Conservation (phyloP, 2,888 invertebrate species). For the Drosophila pseudotakahashii region DNA sequence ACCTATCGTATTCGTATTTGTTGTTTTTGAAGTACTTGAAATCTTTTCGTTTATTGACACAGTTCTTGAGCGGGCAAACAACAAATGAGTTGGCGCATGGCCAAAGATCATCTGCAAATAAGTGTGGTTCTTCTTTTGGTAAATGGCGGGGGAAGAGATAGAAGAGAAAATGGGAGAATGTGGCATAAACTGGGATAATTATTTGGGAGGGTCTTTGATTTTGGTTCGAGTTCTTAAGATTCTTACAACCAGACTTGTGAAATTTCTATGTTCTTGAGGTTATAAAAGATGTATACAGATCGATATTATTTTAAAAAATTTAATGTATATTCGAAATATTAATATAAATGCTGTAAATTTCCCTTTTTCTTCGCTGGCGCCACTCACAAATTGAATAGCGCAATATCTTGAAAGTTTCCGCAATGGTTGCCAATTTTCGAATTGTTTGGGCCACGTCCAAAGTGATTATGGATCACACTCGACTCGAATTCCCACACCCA, state of each 20-base stretch:
- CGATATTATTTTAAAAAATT: not conserved
- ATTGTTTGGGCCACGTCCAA: slow-evolving; percentile 40
- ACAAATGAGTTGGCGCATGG: slow-evolving; percentile 71
- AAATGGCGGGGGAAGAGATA: not conserved
- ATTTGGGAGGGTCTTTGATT: slow-evolving; percentile 5
- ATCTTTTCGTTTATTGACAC: slow-evolving; percentile 50
- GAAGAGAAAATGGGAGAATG: slow-evolving; percentile 11
- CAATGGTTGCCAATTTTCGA: slow-evolving; percentile 50
- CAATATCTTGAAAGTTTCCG: not conserved
- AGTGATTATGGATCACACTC: slow-evolving; percentile 55
- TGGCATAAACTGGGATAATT: slow-evolving; percentile 21
- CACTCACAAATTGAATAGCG: not conserved
- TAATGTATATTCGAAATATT: not conserved
- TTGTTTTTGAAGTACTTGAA: slow-evolving; percentile 51
- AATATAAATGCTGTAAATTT: too few relatives aligned
- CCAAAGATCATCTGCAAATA: slow-evolving; percentile 60
- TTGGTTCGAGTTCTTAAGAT: not conserved
- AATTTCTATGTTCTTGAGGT: too few relatives aligned
- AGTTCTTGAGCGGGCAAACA: slow-evolving; percentile 61
- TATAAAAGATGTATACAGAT: not conserved
- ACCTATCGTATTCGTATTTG: slow-evolving; percentile 16
- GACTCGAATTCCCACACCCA: slow-evolving; percentile 41
- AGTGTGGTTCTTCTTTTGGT: slow-evolving; percentile 14
- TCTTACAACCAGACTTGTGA: not conserved
- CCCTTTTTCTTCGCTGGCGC: too few relatives aligned